Evolutionary conservation across 2,888 invertebrate genomes (phyloP).

Genomic region (Caenorhabditis drosophilae): DNA sequence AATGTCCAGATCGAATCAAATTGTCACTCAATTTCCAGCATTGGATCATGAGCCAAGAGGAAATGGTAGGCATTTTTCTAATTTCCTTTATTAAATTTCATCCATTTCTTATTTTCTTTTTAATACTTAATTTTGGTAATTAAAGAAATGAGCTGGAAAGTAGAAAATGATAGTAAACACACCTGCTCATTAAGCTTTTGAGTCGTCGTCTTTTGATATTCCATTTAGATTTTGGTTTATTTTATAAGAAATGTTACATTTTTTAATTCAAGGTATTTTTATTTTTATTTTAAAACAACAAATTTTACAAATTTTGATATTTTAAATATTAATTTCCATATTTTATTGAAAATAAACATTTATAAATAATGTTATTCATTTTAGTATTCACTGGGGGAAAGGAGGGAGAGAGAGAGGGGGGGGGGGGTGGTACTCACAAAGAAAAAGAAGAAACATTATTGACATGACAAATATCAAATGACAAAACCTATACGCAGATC

Average conservation of each 20-base stretch:
- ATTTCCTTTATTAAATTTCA: background rate
- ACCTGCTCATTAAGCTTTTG: too few species aligned
- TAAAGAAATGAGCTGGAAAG: too few species aligned
- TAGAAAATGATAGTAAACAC: background rate
- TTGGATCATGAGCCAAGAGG: constrained; percentile 37
- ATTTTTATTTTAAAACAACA: background rate
- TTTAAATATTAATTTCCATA: background rate
- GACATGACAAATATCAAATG: background rate
- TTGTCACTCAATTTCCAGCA: constrained; percentile 42
- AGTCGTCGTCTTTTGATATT: too few species aligned
- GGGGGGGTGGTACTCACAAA: too few species aligned
- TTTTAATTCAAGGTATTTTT: background rate
- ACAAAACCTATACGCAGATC: background rate
- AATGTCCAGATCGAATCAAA: constrained; percentile 27
- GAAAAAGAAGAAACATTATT: too few species aligned
- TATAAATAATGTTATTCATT: background rate
- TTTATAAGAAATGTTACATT: background rate
- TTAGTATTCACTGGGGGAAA: too few species aligned
- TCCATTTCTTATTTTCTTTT: background rate
- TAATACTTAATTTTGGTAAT: background rate
- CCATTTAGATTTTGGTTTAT: background rate
- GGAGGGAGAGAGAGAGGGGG: too few species aligned
- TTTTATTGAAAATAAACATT: background rate
- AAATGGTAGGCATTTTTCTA: constrained; percentile 14
- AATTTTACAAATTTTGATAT: background rate